Base-by-base conservation (phyloP, 1,140 invertebrate genomes). In the Cyclina sinensis region DNA sequence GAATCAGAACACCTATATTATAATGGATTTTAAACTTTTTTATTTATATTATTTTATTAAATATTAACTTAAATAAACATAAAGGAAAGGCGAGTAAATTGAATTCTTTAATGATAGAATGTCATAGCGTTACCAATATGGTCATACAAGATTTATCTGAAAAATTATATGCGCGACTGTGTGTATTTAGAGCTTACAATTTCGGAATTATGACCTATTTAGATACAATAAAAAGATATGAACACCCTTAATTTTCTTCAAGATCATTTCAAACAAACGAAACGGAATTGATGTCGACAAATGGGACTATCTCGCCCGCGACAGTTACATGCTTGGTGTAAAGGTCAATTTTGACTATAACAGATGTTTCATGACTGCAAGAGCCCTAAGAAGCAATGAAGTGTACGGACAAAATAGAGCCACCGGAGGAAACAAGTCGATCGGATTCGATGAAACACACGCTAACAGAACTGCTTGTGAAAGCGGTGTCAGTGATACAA, bases 251-350 rank as follows among this genome's bases (percentile, higher is more conserved):
- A n/a, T n/a, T 43, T 43, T 43, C 4, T 62, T 62, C 3, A 54
- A 97, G 96, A 97, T 97, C 86, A 96, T 97, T 2, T 95, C 96
- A 27, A 97, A 97, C 91, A 95, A 96, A 74, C 90, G 94, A n/a
- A 97, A 96, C 85, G 96, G 96, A 43, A 95, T 97, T 37, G 97
- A 97, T 94, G 97, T 97, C 5, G 97, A 97, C 93, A 97, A 97
- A 94, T 97, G 96, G 96, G 97, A 97, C 92, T 97, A 97, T 91
- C 95, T 97, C 35, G 93, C 96, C 16, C 94, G 97, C 78, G 97
- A 97, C 92, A 95, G 95, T 35, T 92, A 95, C 48, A 93, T 95
- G 87, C 88, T 97, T 9, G 96, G 96, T 24, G 88, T 96, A 0
- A 92, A 91, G 39, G 94, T 92, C 54, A 91, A 88, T 27, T 96